A percentile compares a stretch with the other conserved stretches of the same genome.
These are phyloP conservation scores for Merodon equestris DNA, from an alignment of 2,888 invertebrate species.

Conservation along the genomic window DNA sequence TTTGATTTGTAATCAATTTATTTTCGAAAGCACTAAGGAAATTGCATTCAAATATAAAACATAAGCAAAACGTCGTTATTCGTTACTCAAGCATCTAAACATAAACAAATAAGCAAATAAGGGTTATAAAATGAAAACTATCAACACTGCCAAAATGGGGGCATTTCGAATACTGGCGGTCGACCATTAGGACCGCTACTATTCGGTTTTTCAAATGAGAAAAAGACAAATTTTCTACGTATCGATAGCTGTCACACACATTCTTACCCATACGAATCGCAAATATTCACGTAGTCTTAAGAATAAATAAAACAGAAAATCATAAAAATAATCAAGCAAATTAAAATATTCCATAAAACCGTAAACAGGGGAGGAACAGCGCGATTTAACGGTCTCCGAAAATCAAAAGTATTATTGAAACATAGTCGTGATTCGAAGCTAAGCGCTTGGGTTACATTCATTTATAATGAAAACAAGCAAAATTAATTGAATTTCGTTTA, in stretches of 20 bases:
- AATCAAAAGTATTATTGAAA: too few species aligned
- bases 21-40: conserved; percentile 25
- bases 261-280: conserved; percentile 19
- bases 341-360: neutral
- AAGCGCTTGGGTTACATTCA: too few species aligned
- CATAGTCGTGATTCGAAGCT: too few species aligned
- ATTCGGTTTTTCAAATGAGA: conserved; percentile 2
- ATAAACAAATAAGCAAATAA: neutral
- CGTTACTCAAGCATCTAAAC: conserved; percentile 1
- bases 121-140: neutral
- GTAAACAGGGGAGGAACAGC: too few species aligned
- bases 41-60: conserved; percentile 3
- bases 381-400: too few species aligned
- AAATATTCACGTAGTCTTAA: neutral
- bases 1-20: conserved; percentile 7
- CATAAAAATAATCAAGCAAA: conserved; percentile 15
- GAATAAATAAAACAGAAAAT: conserved; percentile 8
- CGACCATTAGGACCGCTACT: conserved; percentile 8
- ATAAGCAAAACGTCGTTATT: too few species aligned
- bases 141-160: conserved; percentile 60
- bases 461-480: too few species aligned
- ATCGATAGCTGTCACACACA: conserved; percentile 20
- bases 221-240: conserved; percentile 47
- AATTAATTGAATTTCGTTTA: conserved; percentile 58
- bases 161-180: conserved; percentile 47